Evolutionary conservation across 1,140 invertebrate genomes (phyloP), one percentile per base, ranked within the genome.

Genomic region (Cherax quadricarinatus): DNA sequence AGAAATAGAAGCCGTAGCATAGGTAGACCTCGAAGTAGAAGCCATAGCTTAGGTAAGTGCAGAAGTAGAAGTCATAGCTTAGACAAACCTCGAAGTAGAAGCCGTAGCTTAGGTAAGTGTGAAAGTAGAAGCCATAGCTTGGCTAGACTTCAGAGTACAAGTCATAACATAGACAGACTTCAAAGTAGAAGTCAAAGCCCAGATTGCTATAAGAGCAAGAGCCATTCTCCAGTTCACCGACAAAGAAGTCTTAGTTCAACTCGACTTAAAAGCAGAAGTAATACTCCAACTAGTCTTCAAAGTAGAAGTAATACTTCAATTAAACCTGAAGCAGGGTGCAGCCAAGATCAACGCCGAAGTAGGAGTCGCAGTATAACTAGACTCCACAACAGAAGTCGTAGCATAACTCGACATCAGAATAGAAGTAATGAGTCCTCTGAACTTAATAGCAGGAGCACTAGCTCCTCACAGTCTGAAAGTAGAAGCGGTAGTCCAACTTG

Each of bases 1-100:
- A 60, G 10, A n/a, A 41, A 18, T 80, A 79, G 78, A 88, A 88
- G 86, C 60, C 21, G n/a, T n/a, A 66, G 21, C 79, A n/a, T 18
- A 57, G 51, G 30, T 51, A n/a, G 30, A 60, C 81, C 86, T 30
- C 24, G 53, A 4, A 60, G 57, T 60, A 84, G 82, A 16, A 84
- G 82, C 24, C 51, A n/a, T 16, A 84, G 51, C 57, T 24, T n/a
- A 60, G 57, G 53, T 62, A 21, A 53, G 18, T 14, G 24, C 10
- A 14, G 57, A 51, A 53, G 30, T 81, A 81, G 51, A 81, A 49
- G 21, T 81, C 41, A 48, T 51, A 81, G 79, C 41, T 6, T 9
- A 81, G 48, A 18, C 12, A 49, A 41, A 51, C 51, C 24, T 49
- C 79, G 48, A 7, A 81, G 24, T 18, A 60, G 82, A 60, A 60